phyloP scores from a whole-genome alignment of 2,797 vertebrate species.

The Triplophysa yarkandensis region DNA sequence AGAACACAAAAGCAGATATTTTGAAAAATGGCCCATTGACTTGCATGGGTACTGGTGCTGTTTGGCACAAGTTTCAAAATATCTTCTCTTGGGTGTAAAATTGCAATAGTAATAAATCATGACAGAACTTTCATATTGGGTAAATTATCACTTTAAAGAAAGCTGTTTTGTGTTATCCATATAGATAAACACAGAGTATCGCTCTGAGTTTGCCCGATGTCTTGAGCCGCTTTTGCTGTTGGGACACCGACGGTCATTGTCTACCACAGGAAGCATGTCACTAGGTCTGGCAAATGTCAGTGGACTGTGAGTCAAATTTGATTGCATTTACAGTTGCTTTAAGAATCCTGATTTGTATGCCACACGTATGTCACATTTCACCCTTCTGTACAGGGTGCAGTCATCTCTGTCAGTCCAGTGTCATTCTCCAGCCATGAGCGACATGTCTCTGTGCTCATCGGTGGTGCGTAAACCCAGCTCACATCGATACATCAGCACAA shows the following conservation, averaged over 20 bases:
- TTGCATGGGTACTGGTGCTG: too few relatives aligned
- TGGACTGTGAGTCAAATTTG: conserved; percentile 59
- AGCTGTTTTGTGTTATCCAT: neutral
- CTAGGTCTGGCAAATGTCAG: conserved; percentile 62
- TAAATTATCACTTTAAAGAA: neutral
- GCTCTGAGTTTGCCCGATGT: conserved; percentile 79
- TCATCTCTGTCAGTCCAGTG: conserved; percentile 71
- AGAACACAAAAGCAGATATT: too few relatives aligned
- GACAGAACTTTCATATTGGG: neutral
- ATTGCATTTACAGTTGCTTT: neutral
- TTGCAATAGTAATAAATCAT: too few relatives aligned
- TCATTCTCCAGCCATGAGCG: conserved; percentile 68
- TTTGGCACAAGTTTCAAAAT: too few relatives aligned
- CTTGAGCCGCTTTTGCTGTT: conserved; percentile 80
- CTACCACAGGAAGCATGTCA: conserved; percentile 59
- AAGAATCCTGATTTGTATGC: neutral
- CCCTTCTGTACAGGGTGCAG: conserved; percentile 59
- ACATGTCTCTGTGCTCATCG: conserved; percentile 66
- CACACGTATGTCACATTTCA: neutral
- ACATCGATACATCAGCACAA: conserved; percentile 83
- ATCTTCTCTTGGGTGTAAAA: too few relatives aligned
- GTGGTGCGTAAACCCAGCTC: conserved; percentile 76
- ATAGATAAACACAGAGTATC: conserved; percentile 83
- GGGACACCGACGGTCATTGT: conserved; percentile 68
- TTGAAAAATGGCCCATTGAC: too few relatives aligned